Evolutionary conservation across 2,888 invertebrate genomes (phyloP).

Genomic region (Spicauda simplicius): DNA sequence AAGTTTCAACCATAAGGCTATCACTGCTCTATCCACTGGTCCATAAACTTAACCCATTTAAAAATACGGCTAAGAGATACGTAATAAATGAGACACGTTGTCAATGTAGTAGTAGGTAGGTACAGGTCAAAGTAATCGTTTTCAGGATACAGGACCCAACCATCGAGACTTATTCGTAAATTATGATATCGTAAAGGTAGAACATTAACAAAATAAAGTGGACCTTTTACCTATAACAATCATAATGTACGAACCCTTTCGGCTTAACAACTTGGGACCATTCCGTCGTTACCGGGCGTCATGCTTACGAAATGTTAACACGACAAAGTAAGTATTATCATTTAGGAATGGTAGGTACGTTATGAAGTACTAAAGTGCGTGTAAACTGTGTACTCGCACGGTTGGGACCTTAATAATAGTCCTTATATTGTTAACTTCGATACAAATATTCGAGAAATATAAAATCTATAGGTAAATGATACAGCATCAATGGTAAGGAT

Average conservation of each 20-base stretch:
- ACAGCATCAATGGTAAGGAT: too few species aligned
- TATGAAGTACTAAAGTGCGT: not conserved
- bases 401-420: not conserved
- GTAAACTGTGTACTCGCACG: not conserved
- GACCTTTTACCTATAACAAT: conserved; percentile 73
- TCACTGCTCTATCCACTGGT: too few species aligned
- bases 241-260: conserved; percentile 74
- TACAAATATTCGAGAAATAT: not conserved
- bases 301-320: conserved; percentile 56
- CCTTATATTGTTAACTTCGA: not conserved
- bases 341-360: conserved; percentile 1
- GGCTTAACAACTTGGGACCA: conserved; percentile 64
- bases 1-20: too few species aligned
- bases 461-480: too few species aligned
- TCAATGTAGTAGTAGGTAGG: not conserved
- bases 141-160: conserved; percentile 1
- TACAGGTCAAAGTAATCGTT: not conserved
- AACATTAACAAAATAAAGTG: conserved; percentile 74
- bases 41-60: too few species aligned
- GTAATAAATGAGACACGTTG: too few species aligned
- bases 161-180: conserved; percentile 47
- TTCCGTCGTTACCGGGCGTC: conserved; percentile 57
- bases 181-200: conserved; percentile 71
- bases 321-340: conserved; percentile 51
- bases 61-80: too few species aligned